Conservation (phyloP, 2,888 invertebrate species). For the Balanococcus diminutus region DNA sequence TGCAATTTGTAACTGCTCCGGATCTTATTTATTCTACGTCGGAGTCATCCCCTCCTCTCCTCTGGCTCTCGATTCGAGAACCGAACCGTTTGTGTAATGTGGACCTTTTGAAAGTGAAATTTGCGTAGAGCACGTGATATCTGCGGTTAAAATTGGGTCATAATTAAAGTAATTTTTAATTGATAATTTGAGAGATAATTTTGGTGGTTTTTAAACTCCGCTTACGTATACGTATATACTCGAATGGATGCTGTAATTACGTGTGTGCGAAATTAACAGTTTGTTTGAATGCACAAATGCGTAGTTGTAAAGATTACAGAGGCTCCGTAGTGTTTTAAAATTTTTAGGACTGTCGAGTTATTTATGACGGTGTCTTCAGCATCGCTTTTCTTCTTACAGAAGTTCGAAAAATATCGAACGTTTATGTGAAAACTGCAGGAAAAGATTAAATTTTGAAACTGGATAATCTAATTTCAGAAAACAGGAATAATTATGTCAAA, state of each 20-base stretch:
- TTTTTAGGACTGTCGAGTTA: not conserved
- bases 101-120: conserved; percentile 38
- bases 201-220: not conserved
- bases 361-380: not conserved
- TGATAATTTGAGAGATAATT: conserved; percentile 33
- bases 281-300: not conserved
- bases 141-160: conserved; percentile 8
- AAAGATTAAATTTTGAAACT: too few relatives aligned
- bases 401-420: too few relatives aligned
- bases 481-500: too few relatives aligned
- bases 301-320: not conserved
- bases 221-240: not conserved
- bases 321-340: not conserved
- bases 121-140: conserved; percentile 1
- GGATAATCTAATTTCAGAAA: too few relatives aligned
- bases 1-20: not conserved
- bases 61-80: not conserved
- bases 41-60: not conserved
- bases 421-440: too few relatives aligned
- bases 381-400: too few relatives aligned
- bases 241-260: not conserved
- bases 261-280: not conserved
- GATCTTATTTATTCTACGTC: not conserved
- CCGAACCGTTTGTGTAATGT: not conserved
- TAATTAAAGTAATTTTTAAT: conserved; percentile 21